A percentile compares a stretch with the other conserved stretches of the same genome.
phyloP scores from a whole-genome alignment of 2,888 invertebrate genomes.

The Melanchra persicariae region DNA sequence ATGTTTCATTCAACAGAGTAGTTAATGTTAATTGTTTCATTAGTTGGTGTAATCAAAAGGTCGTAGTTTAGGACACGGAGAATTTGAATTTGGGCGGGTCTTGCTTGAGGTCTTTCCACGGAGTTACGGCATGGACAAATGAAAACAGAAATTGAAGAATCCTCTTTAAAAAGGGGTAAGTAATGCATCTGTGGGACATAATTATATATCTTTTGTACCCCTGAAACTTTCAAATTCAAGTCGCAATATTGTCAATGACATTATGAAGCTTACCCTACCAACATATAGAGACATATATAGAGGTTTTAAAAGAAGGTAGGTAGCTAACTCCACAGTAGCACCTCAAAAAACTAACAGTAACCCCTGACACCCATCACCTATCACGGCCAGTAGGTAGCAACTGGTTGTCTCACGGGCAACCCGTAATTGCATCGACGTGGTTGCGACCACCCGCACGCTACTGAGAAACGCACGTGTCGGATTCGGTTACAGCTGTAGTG shows the following conservation, averaged over 20 bases:
- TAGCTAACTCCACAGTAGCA: too few relatives aligned
- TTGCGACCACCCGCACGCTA: constrained; percentile 65
- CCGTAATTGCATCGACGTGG: constrained; percentile 45
- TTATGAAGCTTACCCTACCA: too few relatives aligned
- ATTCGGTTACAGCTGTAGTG: constrained; percentile 49
- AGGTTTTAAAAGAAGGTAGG: too few relatives aligned
- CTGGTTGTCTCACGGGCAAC: constrained; percentile 32
- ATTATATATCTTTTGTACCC: too few relatives aligned
- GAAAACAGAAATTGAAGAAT: neutral
- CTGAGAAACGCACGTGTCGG: constrained; percentile 53
- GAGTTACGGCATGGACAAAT: neutral
- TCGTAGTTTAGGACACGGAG: neutral
- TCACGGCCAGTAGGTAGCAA: constrained; percentile 47
- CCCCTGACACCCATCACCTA: constrained; percentile 25
- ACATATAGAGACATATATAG: too few relatives aligned
- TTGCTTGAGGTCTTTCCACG: neutral
- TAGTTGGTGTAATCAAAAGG: constrained; percentile 13
- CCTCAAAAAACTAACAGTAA: constrained; percentile 9
- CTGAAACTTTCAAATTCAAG: too few relatives aligned
- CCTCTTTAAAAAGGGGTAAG: neutral
- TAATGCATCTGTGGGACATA: neutral
- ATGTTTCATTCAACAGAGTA: neutral
- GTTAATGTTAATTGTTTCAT: constrained; percentile 24
- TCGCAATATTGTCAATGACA: too few relatives aligned
- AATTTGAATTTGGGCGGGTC: neutral